Conservation (phyloP, 1,140 invertebrate genomes). For the Heterodera schachtii region DNA sequence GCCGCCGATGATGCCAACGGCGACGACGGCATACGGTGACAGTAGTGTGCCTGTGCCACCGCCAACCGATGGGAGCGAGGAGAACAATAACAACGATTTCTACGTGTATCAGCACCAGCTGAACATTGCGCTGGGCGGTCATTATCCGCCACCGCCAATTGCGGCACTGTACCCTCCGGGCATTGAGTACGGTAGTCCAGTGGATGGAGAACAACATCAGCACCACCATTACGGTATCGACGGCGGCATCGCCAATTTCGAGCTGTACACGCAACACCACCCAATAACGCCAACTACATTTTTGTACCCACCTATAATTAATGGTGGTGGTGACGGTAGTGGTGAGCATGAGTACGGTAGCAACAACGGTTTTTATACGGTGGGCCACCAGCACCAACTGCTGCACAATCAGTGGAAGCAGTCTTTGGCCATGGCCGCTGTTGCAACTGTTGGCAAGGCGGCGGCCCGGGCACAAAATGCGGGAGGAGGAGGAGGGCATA, state of each 20-base stretch:
- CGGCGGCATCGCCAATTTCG: background rate
- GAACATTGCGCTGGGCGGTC: background rate
- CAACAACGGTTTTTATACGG: background rate
- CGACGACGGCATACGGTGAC: background rate
- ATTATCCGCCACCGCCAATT: background rate
- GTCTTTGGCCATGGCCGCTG: too few relatives aligned
- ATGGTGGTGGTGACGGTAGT: too few relatives aligned
- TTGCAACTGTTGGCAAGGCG: too few relatives aligned
- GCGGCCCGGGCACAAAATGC: too few relatives aligned
- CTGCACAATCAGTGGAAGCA: background rate
- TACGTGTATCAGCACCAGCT: slow-evolving; percentile 11
- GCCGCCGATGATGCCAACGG: background rate
- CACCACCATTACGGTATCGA: background rate
- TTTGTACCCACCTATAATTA: background rate
- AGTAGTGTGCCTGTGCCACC: too few relatives aligned
- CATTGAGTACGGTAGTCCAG: background rate
- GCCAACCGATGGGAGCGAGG: background rate
- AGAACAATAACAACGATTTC: background rate
- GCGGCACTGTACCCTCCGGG: background rate
- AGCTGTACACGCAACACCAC: background rate
- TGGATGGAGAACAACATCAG: background rate
- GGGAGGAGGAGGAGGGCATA: background rate
- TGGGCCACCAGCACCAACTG: background rate
- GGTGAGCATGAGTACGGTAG: background rate
- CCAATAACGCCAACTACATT: background rate